Evolutionary conservation across 2,797 vertebrate species (phyloP), one percentile per base, ranked within the genome.

Genomic region (Triplophysa yarkandensis): DNA sequence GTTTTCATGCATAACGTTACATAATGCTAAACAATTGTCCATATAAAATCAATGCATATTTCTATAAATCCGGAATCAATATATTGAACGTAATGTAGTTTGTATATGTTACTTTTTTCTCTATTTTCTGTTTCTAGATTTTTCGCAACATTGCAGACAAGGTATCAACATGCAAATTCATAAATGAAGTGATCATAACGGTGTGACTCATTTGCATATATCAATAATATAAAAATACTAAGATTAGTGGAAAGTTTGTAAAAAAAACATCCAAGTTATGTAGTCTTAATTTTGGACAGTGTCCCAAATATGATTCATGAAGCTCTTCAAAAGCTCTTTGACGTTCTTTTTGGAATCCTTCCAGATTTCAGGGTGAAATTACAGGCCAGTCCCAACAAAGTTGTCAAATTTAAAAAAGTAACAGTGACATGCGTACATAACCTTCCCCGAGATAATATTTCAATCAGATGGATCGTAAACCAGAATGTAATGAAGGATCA

Each of bases 401-500:
- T 32, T 2, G 0, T 2, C 1, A 32, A n/a, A 4, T 6, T 6
- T 3, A 1, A 19, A 9, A 7, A n/a, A 1, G 55, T n/a, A 9
- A 32, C 16, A 4, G 17, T 28, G 55, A n/a, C 0, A 3, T 58
- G 55, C 17, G 0, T n/a, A n/a, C 28, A 32, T 58, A 19, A 58
- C 55, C 27, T 80, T n/a, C 10, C 61, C 48, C 0, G 2, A 0
- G 44, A 0, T 0, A 19, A 32, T n/a, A 4, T 30, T 9, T 13
- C 30, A 2, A 1, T 11, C 9, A 16, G 21, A 23, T 83, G 79
- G 76, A 0, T 4, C 1, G 6, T 0, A 10, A 1, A 60, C 27
- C 0, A 62, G 0, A 0, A 11, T 0, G 0, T 5, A 14, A 4
- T 3, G 11, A 0, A 6, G 6, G 0, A 0, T 0, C 0, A 28